Conservation (phyloP, 92 coral and sea anemone genomes). For the Plumapathes pennacea region DNA sequence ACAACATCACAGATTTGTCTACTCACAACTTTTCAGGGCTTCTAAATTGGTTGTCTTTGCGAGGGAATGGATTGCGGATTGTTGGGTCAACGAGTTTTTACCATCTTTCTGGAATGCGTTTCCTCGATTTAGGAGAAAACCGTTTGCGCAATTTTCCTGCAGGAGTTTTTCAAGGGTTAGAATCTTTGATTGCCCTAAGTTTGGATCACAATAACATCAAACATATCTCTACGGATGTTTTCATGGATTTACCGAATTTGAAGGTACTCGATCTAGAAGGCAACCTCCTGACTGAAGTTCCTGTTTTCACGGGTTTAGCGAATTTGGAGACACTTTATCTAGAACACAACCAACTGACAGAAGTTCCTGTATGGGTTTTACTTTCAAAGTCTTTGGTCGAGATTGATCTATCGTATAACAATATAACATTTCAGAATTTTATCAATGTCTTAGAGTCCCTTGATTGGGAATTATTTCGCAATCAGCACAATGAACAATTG, state of each 20-base stretch:
- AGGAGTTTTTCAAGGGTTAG: no score
- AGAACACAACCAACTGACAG: constrained; percentile 43
- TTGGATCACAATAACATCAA: constrained; percentile 48
- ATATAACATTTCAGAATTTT: constrained; percentile 26
- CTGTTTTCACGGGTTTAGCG: constrained; percentile 17
- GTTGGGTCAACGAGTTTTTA: no score
- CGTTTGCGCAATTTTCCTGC: no score
- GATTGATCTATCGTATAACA: constrained; percentile 45
- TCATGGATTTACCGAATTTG: constrained; percentile 18
- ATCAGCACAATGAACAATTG: no score
- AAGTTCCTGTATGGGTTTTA: constrained; percentile 36
- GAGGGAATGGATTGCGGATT: no score
- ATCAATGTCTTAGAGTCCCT: constrained; percentile 26
- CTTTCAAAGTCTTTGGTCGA: constrained; percentile 13
- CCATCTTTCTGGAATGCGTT: no score
- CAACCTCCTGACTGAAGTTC: constrained; percentile 30
- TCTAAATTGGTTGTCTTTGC: no score
- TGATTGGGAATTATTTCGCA: not conserved
- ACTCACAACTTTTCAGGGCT: no score
- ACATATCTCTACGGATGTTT: constrained; percentile 8
- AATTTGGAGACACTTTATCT: constrained; percentile 34
- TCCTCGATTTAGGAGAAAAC: no score
- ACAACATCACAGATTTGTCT: no score
- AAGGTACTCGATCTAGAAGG: constrained; percentile 34
- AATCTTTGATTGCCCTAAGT: constrained; percentile 31